phyloP scores from a whole-genome alignment of 2,113 vertebrate species.

The Bos indicus region DNA sequence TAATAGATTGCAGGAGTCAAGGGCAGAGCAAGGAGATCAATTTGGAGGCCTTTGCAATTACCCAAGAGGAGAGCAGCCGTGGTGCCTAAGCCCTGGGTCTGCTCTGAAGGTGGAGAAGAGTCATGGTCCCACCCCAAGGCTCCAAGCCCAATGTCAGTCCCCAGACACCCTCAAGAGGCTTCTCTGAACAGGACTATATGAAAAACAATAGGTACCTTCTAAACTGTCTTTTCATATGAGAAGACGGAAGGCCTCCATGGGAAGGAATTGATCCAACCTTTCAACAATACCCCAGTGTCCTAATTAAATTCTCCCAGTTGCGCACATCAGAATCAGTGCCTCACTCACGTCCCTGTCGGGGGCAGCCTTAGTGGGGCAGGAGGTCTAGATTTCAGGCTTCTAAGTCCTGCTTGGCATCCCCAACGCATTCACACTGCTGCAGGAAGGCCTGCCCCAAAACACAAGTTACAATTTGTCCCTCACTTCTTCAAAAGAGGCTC shows the following conservation, averaged over 20 bases:
- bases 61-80: fast-evolving
- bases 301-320: not conserved
- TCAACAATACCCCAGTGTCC: not conserved
- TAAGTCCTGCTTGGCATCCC: not conserved
- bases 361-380: not conserved
- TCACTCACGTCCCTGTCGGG: not conserved
- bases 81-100: fast-evolving
- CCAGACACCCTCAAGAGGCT: not conserved
- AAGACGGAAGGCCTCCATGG: not conserved
- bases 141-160: fast-evolving
- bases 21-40: not conserved
- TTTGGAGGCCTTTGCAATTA: not conserved
- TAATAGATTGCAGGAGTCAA: not conserved
- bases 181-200: not conserved
- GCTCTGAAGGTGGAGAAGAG: not conserved
- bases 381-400: not conserved
- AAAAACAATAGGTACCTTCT: not conserved
- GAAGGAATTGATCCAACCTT: not conserved
- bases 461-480: not conserved
- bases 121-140: not conserved
- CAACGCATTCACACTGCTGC: not conserved
- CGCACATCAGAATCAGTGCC: not conserved
- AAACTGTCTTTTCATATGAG: not conserved
- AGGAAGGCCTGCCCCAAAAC: not conserved
- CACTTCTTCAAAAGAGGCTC: not conserved